Evolutionary conservation across 2,888 invertebrate species (phyloP), one percentile per base, ranked within the genome.

Genomic region (Agrypnus murinus): DNA sequence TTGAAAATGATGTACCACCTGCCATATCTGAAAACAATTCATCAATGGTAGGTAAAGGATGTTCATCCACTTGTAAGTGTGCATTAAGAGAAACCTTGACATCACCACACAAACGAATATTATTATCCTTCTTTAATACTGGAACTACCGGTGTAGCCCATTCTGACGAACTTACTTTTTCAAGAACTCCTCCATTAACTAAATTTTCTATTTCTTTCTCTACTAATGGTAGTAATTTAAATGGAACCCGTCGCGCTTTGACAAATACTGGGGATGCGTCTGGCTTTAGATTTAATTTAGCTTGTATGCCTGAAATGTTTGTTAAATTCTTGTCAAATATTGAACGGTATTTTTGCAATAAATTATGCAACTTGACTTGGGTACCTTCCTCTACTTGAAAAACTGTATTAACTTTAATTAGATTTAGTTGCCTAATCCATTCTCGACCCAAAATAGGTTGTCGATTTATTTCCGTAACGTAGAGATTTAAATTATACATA

Each of bases 201-300:
- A 72, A 31, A 10, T 38, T 60, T 4, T 60, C 14, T 36, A 72
- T 36, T 60, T 65, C 69, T 3, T 55, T 60, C 31, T 72, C 64
- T n/a, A 69, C 60, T 46, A 50, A 12, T n/a, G 45, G 36, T 12
- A 57, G 2, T 40, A 69, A 36, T 15, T 32, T 45, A 53, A 65
- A 65, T 0, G 72, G 69, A 9, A 72, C 64, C 46, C 40, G 36
- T 12, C 65, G 7, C 8, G 68, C 40, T 3, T 45, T 46, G n/a
- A 43, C 25, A 36, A 69, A 53, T 17, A 59, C 55, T 10, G 68
- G 69, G 6, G 15, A 17, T 0, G 50, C 25, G 14, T 67, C 31
- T 7, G 48, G 36, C n/a, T 72, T 64, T 15, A 64, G n/a, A 10
- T 12, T 15, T 17, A 64, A 14, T 12, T 48, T 8, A 19, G 53